These are phyloP conservation scores for Varanus salvator DNA, from an alignment of 2,113 vertebrate genomes.

Conservation along the genomic window DNA sequence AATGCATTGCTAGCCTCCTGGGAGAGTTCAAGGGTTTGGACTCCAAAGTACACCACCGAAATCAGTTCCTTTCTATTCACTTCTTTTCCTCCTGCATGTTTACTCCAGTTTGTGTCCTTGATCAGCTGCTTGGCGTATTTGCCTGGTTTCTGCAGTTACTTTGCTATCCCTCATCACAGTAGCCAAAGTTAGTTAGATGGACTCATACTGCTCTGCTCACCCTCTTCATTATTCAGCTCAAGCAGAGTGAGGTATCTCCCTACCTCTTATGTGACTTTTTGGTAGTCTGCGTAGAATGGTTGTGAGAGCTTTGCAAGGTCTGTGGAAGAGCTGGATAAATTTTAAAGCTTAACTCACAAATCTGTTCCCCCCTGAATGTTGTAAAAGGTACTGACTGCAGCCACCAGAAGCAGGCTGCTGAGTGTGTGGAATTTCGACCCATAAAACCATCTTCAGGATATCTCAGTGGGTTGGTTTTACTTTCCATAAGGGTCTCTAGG, in stretches of 20 bases:
- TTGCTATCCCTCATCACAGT: background rate
- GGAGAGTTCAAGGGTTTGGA: slow-evolving; percentile 35
- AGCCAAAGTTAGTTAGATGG: background rate
- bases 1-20: slow-evolving; percentile 46
- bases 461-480: background rate
- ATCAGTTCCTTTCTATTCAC: slow-evolving; percentile 28
- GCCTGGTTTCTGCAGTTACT: background rate
- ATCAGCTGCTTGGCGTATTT: background rate
- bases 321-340: background rate
- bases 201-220: background rate
- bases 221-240: background rate
- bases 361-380: background rate
- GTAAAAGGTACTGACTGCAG: background rate
- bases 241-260: background rate
- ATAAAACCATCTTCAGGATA: background rate
- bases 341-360: background rate
- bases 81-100: slow-evolving; percentile 21
- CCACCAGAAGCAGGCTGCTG: background rate
- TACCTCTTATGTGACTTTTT: background rate
- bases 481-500: background rate
- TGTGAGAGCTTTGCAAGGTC: background rate
- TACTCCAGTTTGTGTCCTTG: slow-evolving; percentile 21
- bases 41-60: background rate
- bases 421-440: background rate
- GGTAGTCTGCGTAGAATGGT: background rate